A percentile compares a stretch with the other conserved stretches of the same genome.
Evolutionary conservation across 2,888 invertebrate genomes (phyloP).

Genomic region (Lasioglossum morio): DNA sequence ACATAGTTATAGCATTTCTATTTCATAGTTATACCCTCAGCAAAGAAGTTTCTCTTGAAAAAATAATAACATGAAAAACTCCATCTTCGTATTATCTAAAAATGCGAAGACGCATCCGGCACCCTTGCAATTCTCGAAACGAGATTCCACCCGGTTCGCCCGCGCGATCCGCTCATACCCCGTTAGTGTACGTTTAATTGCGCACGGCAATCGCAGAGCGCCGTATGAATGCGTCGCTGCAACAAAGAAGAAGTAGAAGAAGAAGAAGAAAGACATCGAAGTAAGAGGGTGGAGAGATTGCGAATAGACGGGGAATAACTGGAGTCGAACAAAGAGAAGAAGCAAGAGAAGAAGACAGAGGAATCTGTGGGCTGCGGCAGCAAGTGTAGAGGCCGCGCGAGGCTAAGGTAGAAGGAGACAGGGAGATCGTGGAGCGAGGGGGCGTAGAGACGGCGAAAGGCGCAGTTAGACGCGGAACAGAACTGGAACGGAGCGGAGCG

Average conservation of each 20-base stretch:
- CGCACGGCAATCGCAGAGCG: too few species aligned
- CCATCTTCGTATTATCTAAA: too few species aligned
- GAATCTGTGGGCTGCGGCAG: slow-evolving; percentile 27
- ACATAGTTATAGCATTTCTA: too few species aligned
- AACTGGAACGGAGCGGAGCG: slow-evolving; percentile 73
- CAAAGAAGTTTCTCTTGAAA: too few species aligned
- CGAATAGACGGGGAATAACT: slow-evolving; percentile 57
- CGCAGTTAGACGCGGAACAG: slow-evolving; percentile 67
- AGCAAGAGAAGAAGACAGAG: background rate
- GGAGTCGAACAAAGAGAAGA: background rate
- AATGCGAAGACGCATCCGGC: too few species aligned
- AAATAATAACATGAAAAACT: too few species aligned
- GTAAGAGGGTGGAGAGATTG: background rate
- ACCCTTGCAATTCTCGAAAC: too few species aligned
- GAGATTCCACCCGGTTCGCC: too few species aligned
- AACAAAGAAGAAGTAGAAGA: background rate
- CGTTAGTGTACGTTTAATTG: too few species aligned
- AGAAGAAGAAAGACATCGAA: background rate
- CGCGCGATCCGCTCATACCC: too few species aligned
- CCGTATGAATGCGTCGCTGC: too few species aligned
- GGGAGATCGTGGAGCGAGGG: background rate
- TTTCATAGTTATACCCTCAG: too few species aligned
- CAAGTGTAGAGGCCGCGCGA: slow-evolving; percentile 26
- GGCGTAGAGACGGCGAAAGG: slow-evolving; percentile 34
- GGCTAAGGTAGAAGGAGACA: slow-evolving; percentile 13